Evolutionary conservation across 2,113 vertebrate species (phyloP).

Genomic region (Polypterus senegalus): DNA sequence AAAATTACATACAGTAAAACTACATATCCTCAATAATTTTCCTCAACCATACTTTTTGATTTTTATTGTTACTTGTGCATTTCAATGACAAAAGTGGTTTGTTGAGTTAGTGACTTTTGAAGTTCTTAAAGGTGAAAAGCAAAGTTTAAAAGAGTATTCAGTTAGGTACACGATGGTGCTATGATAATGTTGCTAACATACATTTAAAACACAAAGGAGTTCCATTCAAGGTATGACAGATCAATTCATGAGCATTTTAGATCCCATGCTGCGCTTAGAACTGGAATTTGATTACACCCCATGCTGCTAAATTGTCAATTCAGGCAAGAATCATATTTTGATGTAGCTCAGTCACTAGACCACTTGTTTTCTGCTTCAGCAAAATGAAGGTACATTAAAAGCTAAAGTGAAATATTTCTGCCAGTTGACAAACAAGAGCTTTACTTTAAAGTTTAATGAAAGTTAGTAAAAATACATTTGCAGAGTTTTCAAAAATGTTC

Average conservation of each 20-base stretch:
- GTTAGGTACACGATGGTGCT: neutral
- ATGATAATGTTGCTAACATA: conserved; percentile 6
- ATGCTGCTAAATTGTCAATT: neutral
- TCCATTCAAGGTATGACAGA: conserved; percentile 11
- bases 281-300: conserved; percentile 9
- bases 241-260: conserved; percentile 5
- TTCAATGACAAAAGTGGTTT: no score
- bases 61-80: no score
- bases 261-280: conserved; percentile 3
- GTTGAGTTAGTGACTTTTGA: no score
- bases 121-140: no score
- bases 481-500: neutral
- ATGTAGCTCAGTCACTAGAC: conserved; percentile 9
- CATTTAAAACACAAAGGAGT: conserved; percentile 4
- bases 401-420: conserved; percentile 7
- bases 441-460: no score
- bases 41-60: no score
- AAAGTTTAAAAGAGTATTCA: no score
- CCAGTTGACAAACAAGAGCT: no score
- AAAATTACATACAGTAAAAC: no score
- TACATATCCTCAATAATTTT: no score
- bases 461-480: no score
- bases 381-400: conserved; percentile 3
- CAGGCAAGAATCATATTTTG: conserved; percentile 6
- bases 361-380: conserved; percentile 7